These are phyloP conservation scores for Australoheros facetus DNA, from an alignment of 2,797 vertebrate species.

Conservation along the genomic window DNA sequence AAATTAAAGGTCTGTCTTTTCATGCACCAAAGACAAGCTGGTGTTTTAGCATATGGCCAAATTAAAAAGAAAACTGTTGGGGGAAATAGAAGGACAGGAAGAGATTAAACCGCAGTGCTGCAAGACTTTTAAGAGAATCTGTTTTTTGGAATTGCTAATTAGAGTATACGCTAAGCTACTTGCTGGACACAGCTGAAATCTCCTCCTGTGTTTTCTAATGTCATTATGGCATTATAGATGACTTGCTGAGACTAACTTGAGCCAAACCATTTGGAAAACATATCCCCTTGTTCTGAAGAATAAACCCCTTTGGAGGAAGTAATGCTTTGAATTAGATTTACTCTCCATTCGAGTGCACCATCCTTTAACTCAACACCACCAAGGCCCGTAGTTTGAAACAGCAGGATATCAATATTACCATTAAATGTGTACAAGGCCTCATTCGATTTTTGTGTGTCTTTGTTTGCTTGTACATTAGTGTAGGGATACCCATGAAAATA, in stretches of 20 bases:
- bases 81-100: not conserved
- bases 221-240: constrained; percentile 49
- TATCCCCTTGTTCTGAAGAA: constrained; percentile 17
- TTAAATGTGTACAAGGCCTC: constrained; percentile 32
- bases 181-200: constrained; percentile 37
- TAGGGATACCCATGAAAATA: not conserved
- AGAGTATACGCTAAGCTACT: constrained; percentile 2
- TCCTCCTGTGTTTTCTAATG: constrained; percentile 45
- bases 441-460: constrained; percentile 8
- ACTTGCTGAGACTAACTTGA: constrained; percentile 51
- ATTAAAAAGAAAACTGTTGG: not conserved
- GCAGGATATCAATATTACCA: constrained; percentile 43
- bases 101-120: not conserved
- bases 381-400: constrained; percentile 17
- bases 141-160: constrained; percentile 3
- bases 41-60: constrained; percentile 12
- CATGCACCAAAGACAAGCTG: constrained; percentile 16
- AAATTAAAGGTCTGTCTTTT: constrained; percentile 24
- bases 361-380: constrained; percentile 41
- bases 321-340: constrained; percentile 58
- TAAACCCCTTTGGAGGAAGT: constrained; percentile 41
- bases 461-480: constrained; percentile 5
- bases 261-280: constrained; percentile 42
- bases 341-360: constrained; percentile 25
- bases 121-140: constrained; percentile 9